phyloP scores from a whole-genome alignment of 1,140 invertebrate species.

The Grapholita molesta region DNA sequence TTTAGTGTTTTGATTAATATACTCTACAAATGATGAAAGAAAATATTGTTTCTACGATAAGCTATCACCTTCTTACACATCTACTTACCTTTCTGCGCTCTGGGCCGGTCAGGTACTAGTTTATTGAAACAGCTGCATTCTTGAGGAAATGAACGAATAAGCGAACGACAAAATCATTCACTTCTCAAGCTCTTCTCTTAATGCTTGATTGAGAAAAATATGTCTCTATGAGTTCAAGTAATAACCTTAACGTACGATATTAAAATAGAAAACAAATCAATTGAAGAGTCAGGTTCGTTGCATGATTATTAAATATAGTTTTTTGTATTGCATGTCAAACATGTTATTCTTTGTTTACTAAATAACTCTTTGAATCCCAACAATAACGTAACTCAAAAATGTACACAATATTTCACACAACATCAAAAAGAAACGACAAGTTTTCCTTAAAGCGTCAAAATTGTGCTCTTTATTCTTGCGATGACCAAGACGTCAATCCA shows the following conservation, averaged over 20 bases:
- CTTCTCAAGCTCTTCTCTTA: neutral
- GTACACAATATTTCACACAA: conserved; percentile 1
- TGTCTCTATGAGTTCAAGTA: neutral
- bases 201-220: neutral
- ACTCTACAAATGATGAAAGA: no score
- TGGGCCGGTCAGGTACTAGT: no score
- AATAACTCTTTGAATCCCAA: neutral
- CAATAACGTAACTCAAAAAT: neutral
- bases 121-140: conserved; percentile 22
- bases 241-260: neutral
- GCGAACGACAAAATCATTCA: neutral
- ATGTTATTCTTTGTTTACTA: neutral
- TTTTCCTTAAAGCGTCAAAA: neutral
- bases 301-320: no score
- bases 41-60: no score
- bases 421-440: conserved; percentile 1
- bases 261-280: no score
- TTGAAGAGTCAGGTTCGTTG: no score
- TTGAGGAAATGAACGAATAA: conserved; percentile 18
- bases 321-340: no score
- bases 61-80: no score
- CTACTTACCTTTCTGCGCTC: no score
- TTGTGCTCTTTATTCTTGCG: neutral
- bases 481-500: neutral
- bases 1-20: no score